These are phyloP conservation scores for Schizothorax lantsangensis DNA, from an alignment of 2,797 vertebrate genomes.

Conservation along the genomic window DNA sequence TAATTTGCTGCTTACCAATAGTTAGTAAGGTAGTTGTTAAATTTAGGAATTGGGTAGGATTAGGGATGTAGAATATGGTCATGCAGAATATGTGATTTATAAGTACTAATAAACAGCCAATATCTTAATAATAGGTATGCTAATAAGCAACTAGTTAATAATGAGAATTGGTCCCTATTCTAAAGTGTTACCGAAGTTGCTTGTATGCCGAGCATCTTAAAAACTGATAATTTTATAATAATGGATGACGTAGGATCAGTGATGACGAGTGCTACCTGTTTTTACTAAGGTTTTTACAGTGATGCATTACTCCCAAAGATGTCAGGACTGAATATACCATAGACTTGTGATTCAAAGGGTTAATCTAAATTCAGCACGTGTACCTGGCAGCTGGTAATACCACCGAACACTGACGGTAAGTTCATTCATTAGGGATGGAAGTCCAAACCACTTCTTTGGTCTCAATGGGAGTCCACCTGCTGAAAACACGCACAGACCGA, in stretches of 20 bases:
- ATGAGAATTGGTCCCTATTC: too few species aligned
- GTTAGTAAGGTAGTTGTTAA: too few species aligned
- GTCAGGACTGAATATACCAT: conserved; percentile 38
- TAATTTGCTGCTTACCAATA: too few species aligned
- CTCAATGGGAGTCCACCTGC: conserved; percentile 68
- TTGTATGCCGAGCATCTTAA: background rate
- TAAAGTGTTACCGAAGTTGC: background rate
- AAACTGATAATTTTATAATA: conserved; percentile 38
- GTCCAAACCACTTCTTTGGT: conserved; percentile 56
- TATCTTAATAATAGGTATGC: too few species aligned
- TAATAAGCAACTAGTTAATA: too few species aligned
- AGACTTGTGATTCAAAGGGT: background rate
- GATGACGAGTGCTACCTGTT: background rate
- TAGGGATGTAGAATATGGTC: background rate
- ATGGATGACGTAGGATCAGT: conserved; percentile 40
- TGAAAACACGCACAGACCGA: conserved; percentile 56
- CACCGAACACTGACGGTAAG: background rate
- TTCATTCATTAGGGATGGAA: conserved; percentile 63
- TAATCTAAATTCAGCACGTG: conserved; percentile 9
- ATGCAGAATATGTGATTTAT: too few species aligned
- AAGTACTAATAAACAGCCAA: too few species aligned
- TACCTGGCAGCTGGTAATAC: background rate
- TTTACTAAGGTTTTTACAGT: conserved; percentile 46
- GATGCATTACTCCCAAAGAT: conserved; percentile 48
- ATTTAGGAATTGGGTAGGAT: too few species aligned